Evolutionary conservation across 2,797 vertebrate species (phyloP).

Genomic region (Prunella strophiata): DNA sequence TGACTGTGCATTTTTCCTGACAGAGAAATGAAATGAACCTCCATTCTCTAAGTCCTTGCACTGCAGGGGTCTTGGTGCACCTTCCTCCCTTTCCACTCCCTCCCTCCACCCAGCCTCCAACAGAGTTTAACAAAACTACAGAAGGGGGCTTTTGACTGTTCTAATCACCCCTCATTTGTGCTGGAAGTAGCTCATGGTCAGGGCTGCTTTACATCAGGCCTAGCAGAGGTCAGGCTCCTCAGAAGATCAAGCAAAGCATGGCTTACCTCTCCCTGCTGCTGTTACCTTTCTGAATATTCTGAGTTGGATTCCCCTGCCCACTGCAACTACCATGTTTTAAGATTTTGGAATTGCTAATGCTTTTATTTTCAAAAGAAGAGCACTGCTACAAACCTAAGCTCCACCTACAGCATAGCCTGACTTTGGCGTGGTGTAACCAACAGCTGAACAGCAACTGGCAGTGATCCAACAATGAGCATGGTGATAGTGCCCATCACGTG

Average conservation of each 20-base stretch:
- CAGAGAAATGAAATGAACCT: neutral
- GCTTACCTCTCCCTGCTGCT: neutral
- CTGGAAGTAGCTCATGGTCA: neutral
- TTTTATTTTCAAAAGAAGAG: neutral
- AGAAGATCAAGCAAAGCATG: neutral
- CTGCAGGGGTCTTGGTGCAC: neutral
- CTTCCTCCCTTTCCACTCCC: neutral
- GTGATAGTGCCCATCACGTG: neutral
- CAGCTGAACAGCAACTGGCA: neutral
- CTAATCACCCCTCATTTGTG: neutral
- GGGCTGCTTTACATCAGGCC: neutral
- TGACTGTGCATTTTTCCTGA: constrained; percentile 18
- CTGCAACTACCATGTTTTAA: neutral
- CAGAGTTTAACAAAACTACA: neutral
- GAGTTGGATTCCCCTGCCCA: neutral
- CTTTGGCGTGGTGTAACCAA: neutral
- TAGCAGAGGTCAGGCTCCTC: neutral
- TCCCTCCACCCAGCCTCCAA: neutral
- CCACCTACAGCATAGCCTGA: neutral
- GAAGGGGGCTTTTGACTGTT: neutral
- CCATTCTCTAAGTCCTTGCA: neutral
- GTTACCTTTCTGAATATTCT: neutral
- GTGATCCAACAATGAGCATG: neutral
- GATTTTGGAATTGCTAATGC: neutral
- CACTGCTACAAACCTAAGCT: neutral